A percentile compares a stretch with the other conserved stretches of the same genome.
Conservation (phyloP, 1,140 invertebrate genomes). For the Microplitis demolitor region DNA sequence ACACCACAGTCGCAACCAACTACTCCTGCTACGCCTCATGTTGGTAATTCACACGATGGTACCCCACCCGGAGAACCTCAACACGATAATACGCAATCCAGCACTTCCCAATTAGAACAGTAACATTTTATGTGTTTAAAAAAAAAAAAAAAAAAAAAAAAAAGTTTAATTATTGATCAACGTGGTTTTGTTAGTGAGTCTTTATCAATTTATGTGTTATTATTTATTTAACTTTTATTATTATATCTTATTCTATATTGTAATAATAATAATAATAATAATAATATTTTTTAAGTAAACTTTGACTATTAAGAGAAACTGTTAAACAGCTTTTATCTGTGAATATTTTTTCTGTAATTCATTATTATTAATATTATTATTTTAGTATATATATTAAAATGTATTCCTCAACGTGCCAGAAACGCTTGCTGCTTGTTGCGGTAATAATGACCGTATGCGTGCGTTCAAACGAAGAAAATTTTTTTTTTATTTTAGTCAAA, state of each 20-base stretch:
- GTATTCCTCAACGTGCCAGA: constrained; percentile 6
- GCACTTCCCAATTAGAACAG: constrained; percentile 38
- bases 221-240: constrained; percentile 14
- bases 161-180: neutral
- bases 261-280: too few relatives aligned
- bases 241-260: neutral
- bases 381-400: neutral
- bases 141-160: neutral
- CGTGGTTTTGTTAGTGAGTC: constrained; percentile 14
- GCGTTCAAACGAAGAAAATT: neutral
- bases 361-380: constrained; percentile 11
- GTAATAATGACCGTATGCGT: neutral
- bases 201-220: constrained; percentile 36
- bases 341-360: neutral
- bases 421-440: neutral
- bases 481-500: too few relatives aligned
- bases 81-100: constrained; percentile 32
- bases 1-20: constrained; percentile 51
- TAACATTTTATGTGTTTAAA: constrained; percentile 30
- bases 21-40: constrained; percentile 52
- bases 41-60: constrained; percentile 50
- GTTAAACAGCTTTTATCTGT: too few relatives aligned
- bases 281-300: too few relatives aligned
- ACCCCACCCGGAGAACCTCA: constrained; percentile 54
- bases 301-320: too few relatives aligned